Base-by-base conservation (phyloP, 2,113 vertebrate genomes). In the Carettochelys insculpta region DNA sequence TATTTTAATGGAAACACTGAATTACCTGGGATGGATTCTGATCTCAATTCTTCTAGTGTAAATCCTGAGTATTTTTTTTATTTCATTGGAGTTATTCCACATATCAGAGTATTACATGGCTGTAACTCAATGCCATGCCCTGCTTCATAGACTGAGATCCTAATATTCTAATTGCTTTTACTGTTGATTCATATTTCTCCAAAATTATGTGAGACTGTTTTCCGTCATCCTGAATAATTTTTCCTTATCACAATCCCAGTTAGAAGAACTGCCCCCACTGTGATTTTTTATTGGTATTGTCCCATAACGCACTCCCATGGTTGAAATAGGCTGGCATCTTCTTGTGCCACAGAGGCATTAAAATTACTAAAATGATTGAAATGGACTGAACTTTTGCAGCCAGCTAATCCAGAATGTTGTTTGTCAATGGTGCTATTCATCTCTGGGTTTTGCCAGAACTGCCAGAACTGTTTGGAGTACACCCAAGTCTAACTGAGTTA, bases 81-180 rank as follows among this genome's bases (percentile, higher is more conserved):
- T 83, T 88, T 85, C 65, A n/a, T 29, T 27, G 41, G 45, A 31
- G 0, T 11, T 5, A 86, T 85, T 85, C 86, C 24, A 50, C 86
- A 93, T 75, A 86, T 65, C 89, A 90, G 2, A 77, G 61, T 84
- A 7, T 84, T 0, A 0, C 88, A 80, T 80, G 50, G 50, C 34
- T 5, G 1, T 50, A 75, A 25, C 80, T 56, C 79, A 82, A 0
- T 2, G 71, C 61, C 77, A 73, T 52, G 8, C 1, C 86, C 16
- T 80, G 25, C 20, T 1, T 0, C 77, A 17, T 3, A 1, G 20
- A 11, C 56, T 20, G 41, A 84, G 0, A 45, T 19, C 17, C 34
- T 78, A 31, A 50, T 77, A 92, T 61, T 87, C 27, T 87, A n/a
- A 2, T 38, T n/a, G 1, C 11, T 86, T 84, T 56, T 84, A 77